Evolutionary conservation across 92 coral and sea anemone species (phyloP).

Genomic region (Chrysogorgia sp.): DNA sequence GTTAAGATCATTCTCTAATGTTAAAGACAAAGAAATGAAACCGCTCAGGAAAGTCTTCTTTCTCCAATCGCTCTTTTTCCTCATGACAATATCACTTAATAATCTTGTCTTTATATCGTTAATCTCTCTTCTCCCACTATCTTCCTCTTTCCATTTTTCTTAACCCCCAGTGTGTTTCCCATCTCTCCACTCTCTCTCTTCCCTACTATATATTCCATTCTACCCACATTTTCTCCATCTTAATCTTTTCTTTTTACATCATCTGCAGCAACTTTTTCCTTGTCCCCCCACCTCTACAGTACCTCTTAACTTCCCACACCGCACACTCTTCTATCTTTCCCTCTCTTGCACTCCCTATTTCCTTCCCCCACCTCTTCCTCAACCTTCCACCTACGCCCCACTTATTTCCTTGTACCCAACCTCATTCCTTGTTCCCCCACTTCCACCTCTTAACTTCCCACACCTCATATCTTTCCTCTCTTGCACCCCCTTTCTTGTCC

Average conservation of each 20-base stretch:
- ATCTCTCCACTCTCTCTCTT: too few relatives aligned
- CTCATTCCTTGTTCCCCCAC: not conserved
- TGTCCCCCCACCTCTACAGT: not conserved
- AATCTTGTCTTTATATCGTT: too few relatives aligned
- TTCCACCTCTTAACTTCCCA: not conserved
- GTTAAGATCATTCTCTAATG: conserved; percentile 49
- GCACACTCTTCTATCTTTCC: not conserved
- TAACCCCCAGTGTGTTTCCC: not conserved
- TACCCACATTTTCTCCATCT: too few relatives aligned
- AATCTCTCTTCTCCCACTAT: not conserved
- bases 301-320: too few relatives aligned
- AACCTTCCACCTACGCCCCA: not conserved
- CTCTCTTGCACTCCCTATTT: not conserved
- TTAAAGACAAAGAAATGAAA: not conserved
- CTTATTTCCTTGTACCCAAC: not conserved
- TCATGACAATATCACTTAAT: not conserved
- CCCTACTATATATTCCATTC: too few relatives aligned
- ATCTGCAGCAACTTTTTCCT: too few relatives aligned
- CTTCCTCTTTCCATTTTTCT: not conserved
- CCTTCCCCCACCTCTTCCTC: not conserved
- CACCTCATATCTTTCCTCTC: not conserved
- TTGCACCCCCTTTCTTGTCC: not conserved
- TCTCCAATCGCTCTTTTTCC: not conserved
- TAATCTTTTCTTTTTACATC: too few relatives aligned
- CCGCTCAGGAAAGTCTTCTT: not conserved